These are phyloP conservation scores for Drosophila fulvimacula DNA, from an alignment of 2,888 invertebrate species.

Conservation along the genomic window DNA sequence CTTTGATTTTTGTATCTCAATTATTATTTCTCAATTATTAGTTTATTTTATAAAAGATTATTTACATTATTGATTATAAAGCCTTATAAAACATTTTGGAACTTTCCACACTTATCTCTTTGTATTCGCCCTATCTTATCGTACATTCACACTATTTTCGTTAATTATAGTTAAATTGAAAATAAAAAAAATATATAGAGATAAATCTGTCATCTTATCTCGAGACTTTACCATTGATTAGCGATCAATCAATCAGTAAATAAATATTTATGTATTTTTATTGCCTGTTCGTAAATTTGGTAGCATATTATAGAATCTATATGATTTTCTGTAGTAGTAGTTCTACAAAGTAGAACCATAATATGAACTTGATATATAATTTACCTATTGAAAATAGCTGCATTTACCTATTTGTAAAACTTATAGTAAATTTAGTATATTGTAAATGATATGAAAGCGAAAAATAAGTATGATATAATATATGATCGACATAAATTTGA, in stretches of 20 bases:
- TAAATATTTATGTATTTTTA: neutral
- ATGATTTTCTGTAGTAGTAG: too few species aligned
- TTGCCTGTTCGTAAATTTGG: neutral
- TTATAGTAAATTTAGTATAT: too few species aligned
- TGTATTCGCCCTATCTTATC: slow-evolving; percentile 1
- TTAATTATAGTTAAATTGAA: neutral
- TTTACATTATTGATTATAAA: neutral
- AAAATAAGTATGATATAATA: too few species aligned
- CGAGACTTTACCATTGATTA: neutral
- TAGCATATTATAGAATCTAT: too few species aligned
- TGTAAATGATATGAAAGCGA: too few species aligned
- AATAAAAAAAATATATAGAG: neutral
- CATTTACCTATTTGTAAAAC: too few species aligned
- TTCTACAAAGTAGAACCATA: too few species aligned
- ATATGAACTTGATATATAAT: too few species aligned
- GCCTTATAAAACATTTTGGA: neutral
- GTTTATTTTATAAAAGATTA: neutral
- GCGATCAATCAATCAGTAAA: neutral
- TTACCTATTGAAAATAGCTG: too few species aligned
- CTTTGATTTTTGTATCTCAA: too few species aligned
- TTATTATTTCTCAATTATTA: too few species aligned
- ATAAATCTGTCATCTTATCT: neutral
- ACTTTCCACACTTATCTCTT: neutral
- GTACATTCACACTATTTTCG: neutral
- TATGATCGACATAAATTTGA: neutral